Percentiles rank a stretch among this genome's conserved stretches.
phyloP scores from a whole-genome alignment of 2,797 vertebrate species.

The Enteromius anoplus region DNA sequence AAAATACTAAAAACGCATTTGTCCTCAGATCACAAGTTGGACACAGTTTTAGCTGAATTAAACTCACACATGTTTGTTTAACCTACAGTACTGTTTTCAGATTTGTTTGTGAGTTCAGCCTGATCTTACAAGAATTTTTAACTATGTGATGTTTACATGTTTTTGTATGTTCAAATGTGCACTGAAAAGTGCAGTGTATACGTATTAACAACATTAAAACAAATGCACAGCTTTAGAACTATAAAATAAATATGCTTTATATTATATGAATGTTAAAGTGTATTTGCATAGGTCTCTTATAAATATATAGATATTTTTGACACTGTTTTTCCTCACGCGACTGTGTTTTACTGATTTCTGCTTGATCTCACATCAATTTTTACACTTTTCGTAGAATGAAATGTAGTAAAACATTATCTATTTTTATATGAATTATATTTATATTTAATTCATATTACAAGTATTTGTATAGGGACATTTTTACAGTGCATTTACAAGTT shows the following conservation, averaged over 20 bases:
- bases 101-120: background rate
- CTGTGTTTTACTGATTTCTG: background rate
- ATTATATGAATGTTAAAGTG: background rate
- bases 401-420: background rate
- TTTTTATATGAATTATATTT: background rate
- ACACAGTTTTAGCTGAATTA: background rate
- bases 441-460: background rate
- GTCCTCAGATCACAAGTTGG: background rate
- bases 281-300: background rate
- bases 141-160: background rate
- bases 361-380: background rate
- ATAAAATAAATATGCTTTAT: background rate
- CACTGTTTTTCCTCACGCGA: background rate
- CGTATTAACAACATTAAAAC: background rate
- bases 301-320: background rate
- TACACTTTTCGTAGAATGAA: background rate
- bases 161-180: background rate
- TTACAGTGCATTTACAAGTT: background rate
- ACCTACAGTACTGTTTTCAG: background rate
- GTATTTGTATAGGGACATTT: background rate
- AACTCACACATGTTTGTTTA: background rate
- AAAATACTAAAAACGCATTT: background rate
- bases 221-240: background rate
- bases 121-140: background rate
- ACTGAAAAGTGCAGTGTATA: background rate